phyloP scores from a whole-genome alignment of 2,888 invertebrate genomes.

The Nudaria mundana region DNA sequence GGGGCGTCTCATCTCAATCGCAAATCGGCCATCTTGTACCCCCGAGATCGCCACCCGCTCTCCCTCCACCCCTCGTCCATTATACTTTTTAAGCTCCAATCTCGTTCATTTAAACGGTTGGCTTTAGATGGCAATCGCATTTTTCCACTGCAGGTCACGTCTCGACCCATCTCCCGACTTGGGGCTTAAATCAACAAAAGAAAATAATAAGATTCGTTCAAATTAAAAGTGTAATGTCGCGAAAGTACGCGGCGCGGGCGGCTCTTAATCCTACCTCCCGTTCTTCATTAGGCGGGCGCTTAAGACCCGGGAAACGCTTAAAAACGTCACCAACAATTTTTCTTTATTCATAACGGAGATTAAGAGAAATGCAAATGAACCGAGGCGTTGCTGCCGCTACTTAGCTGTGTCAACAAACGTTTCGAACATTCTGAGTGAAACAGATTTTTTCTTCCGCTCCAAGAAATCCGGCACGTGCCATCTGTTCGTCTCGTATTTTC shows the following conservation, averaged over 20 bases:
- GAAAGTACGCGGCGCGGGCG: slow-evolving; percentile 59
- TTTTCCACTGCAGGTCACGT: slow-evolving; percentile 87
- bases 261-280: slow-evolving; percentile 62
- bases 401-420: slow-evolving; percentile 79
- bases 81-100: slow-evolving; percentile 88
- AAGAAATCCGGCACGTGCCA: slow-evolving; percentile 29
- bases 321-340: slow-evolving; percentile 74
- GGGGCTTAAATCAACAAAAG: slow-evolving; percentile 86
- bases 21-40: slow-evolving; percentile 81
- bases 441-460: slow-evolving; percentile 46
- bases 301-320: slow-evolving; percentile 61
- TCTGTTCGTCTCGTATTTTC: slow-evolving; percentile 17
- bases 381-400: slow-evolving; percentile 70
- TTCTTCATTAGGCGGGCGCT: slow-evolving; percentile 70
- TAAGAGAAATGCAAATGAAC: slow-evolving; percentile 80
- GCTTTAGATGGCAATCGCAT: slow-evolving; percentile 87
- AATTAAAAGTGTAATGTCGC: slow-evolving; percentile 87
- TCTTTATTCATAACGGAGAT: slow-evolving; percentile 81
- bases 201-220: slow-evolving; percentile 86
- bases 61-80: slow-evolving; percentile 78
- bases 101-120: slow-evolving; percentile 87
- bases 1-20: slow-evolving; percentile 79
- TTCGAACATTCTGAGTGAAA: slow-evolving; percentile 44
- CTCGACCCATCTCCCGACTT: slow-evolving; percentile 80
- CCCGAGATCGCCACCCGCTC: slow-evolving; percentile 75